Percentiles rank a stretch among this genome's conserved stretches.
These are phyloP conservation scores for Drosophila bunnanda DNA, from an alignment of 2,888 invertebrate genomes.

Conservation along the genomic window DNA sequence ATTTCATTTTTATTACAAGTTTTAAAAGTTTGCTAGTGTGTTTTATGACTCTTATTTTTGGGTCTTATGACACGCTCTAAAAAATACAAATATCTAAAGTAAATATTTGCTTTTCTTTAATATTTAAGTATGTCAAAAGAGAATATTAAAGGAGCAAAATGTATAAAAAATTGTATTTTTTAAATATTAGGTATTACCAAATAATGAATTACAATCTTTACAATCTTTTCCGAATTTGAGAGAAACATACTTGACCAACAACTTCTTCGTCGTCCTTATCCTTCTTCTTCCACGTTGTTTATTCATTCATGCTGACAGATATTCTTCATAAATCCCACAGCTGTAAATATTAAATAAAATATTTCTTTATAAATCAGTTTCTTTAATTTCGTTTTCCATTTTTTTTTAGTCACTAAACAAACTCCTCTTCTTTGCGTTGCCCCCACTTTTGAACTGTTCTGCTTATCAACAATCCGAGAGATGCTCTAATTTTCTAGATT, in stretches of 20 bases:
- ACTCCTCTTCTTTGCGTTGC: background rate
- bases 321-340: slow-evolving; percentile 12
- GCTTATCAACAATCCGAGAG: slow-evolving; percentile 52
- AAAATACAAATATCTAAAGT: no score
- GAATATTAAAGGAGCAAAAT: no score
- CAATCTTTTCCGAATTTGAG: background rate
- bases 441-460: slow-evolving; percentile 28
- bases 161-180: no score
- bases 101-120: no score
- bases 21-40: no score
- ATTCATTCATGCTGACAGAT: slow-evolving; percentile 21
- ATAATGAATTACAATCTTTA: no score
- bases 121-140: no score
- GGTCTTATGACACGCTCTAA: no score
- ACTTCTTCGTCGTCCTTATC: slow-evolving; percentile 11
- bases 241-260: slow-evolving; percentile 11
- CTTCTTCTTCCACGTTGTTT: background rate
- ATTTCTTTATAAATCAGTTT: background rate
- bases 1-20: no score
- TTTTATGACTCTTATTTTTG: no score
- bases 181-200: no score
- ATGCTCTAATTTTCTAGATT: slow-evolving; percentile 34
- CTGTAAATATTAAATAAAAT: slow-evolving; percentile 8
- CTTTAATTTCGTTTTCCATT: background rate
- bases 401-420: slow-evolving; percentile 10